Evolutionary conservation across 1,140 invertebrate genomes (phyloP), one percentile per base, ranked within the genome.

Genomic region (Matsumurasca onukii): DNA sequence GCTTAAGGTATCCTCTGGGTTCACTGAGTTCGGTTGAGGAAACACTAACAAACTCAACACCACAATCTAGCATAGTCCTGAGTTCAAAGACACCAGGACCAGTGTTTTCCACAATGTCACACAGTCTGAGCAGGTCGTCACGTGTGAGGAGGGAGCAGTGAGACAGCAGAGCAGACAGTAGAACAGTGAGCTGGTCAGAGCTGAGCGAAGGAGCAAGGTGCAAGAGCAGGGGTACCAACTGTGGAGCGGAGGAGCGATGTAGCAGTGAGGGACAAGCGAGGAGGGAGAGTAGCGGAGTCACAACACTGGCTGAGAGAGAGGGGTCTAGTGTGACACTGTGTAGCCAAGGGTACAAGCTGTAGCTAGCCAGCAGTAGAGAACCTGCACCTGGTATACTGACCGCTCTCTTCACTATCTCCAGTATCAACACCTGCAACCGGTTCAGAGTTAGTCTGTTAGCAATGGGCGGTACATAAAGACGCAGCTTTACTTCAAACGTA

Each of bases 291-390:
- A 59, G 55, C 13, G 55, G 55, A 27, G 55, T 27, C 15, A 59
- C 24, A 5, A 59, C 5, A 3, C n/a, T 22, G 15, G 55, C 5
- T 59, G 55, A 24, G 5, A 51, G n/a, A n/a, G 15, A 13, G 15
- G 55, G 22, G 15, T 59, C 25, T 27, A 22, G 15, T 5, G 30
- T 27, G 2, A 59, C 55, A 27, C 25, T 29, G 9, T 13, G 24
- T 9, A 59, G 55, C 55, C 55, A 59, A 3, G 55, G 55, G 25
- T 59, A 59, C 55, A 59, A 29, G 24, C 55, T 27, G 25, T 59
- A 59, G 9, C 55, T 13, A 27, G 13, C 55, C 22, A 29, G 9
- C 22, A 59, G 55, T 9, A 59, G 25, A 3, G 12, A 12, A 27
- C 55, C 3, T 29, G 15, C 55, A 27, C 24, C 24, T n/a, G 25